Percentiles rank a stretch among this genome's conserved stretches.
These are phyloP conservation scores for Drosophila parthenogenetica DNA, from an alignment of 2,888 invertebrate genomes.

Conservation along the genomic window DNA sequence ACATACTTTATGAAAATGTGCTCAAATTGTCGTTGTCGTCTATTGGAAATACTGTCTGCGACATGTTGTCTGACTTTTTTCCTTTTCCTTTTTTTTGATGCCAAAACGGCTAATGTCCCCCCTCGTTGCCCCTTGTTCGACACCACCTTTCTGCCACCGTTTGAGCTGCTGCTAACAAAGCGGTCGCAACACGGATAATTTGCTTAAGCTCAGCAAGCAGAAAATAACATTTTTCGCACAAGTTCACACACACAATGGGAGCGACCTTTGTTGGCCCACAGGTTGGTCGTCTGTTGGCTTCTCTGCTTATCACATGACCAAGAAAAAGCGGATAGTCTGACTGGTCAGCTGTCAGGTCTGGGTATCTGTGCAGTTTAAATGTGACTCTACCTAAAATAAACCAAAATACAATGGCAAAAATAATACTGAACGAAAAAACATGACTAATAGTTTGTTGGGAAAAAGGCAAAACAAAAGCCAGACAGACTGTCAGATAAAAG, in stretches of 20 bases:
- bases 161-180: constrained; percentile 39
- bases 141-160: neutral
- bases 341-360: constrained; percentile 54
- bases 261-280: constrained; percentile 44
- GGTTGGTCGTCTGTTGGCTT: constrained; percentile 31
- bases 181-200: constrained; percentile 65
- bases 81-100: neutral
- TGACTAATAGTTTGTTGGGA: constrained; percentile 71
- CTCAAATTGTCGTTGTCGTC: constrained; percentile 60
- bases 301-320: constrained; percentile 58
- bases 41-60: constrained; percentile 44
- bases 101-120: too few species aligned
- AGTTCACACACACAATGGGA: constrained; percentile 68
- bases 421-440: constrained; percentile 52
- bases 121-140: neutral
- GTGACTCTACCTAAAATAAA: constrained; percentile 45
- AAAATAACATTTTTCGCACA: constrained; percentile 78
- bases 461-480: constrained; percentile 69
- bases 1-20: constrained; percentile 60
- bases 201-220: constrained; percentile 74
- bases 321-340: constrained; percentile 33
- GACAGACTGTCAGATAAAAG: constrained; percentile 70
- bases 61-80: neutral
- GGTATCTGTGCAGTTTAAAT: constrained; percentile 63
- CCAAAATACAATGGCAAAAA: constrained; percentile 16